Base-by-base conservation (phyloP, 2,888 invertebrate genomes). In the Chloroclystis v-ata region DNA sequence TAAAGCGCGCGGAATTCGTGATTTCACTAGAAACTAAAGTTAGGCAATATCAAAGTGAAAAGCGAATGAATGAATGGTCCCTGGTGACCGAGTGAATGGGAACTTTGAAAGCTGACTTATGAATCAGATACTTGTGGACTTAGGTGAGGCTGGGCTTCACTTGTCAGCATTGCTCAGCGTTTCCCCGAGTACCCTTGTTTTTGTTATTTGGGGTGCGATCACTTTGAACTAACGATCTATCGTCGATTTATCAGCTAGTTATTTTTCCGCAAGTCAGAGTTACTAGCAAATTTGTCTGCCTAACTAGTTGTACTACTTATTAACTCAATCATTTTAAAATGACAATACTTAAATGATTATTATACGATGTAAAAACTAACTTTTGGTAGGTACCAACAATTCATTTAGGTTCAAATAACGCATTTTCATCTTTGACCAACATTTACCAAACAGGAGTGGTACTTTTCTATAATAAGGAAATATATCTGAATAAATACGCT, bases 51-150 rank as follows among this genome's bases (percentile, higher is more conserved):
- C 66, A 67, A 67, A 70, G 67, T 70, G 66, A 67, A 70, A 66
- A 68, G 61, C 63, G 57, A 43, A 35, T 44, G 52, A 72, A 65
- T 67, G 71, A 70, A 76, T 67, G 64, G 43, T 65, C 72, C 57
- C 63, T 40, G 41, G 66, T 59, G 77, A 71, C 56, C 61, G 65
- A 67, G 47, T 64, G 61, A 64, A 63, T 59, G 54, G 49, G 43
- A 54, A 56, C 52, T 57, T 43, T 28, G 16, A 30, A 43, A 25
- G 33, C 39, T n/a, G 37, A 16, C 28, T 43, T 29, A 14, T 32
- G 30, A 42, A 42, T 41, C 25, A 37, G 30, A 37, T 29, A 28
- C 29, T 29, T 33, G 30, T 30, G 16, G 32, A 33, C 32, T 33
- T 37, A 37, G 9, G 37, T 26, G 25, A 5, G n/a, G 13, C 11